Base-by-base conservation (phyloP, 2,888 invertebrate species). In the Drosophila borealis region DNA sequence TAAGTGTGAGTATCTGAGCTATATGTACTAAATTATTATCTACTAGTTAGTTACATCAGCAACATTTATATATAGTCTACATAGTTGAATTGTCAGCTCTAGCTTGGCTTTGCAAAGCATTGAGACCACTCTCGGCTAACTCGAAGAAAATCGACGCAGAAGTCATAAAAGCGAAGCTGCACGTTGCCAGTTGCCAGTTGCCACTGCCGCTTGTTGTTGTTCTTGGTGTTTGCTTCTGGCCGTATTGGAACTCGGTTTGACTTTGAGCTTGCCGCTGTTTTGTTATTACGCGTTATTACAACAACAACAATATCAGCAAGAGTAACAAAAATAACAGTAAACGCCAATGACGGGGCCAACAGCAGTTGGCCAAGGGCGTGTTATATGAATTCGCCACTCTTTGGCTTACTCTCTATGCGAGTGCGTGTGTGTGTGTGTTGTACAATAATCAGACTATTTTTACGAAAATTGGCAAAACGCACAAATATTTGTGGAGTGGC, bases 261-360 rank as follows among this genome's bases (percentile, higher is more conserved):
- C 64, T 61, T 55, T 54, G 44, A 34, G 45, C 21, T 55, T 66
- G 67, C 54, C 49, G 72, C 79, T 59, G 65, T 74, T 78, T 68
- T 62, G 74, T 78, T 69, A 84, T 86, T 83, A 83, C 80, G 78
- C 87, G 75, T 87, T 87, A 81, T 83, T 78, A 71, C 87, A 86
- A 64, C 69, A 78, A 73, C 77, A 75, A 21, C 44, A 53, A 42
- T 21, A 65, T 21, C 17, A 56, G 34, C 57, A 44, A 10, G 36
- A 50, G 21, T 21, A 62, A n/a, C 34, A 56, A 48, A 51, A 63
- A 48, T 45, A 71, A 67, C 66, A 68, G 51, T 56, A 50, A 57
- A 41, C 19, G 45, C 50, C 64, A 73, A 42, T 71, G 78, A 57
- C 55, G 41, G 36, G 56, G 63, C 62, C 54, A 83, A 69, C 81